phyloP scores from a whole-genome alignment of 2,888 invertebrate genomes.

The Drosophila recens region DNA sequence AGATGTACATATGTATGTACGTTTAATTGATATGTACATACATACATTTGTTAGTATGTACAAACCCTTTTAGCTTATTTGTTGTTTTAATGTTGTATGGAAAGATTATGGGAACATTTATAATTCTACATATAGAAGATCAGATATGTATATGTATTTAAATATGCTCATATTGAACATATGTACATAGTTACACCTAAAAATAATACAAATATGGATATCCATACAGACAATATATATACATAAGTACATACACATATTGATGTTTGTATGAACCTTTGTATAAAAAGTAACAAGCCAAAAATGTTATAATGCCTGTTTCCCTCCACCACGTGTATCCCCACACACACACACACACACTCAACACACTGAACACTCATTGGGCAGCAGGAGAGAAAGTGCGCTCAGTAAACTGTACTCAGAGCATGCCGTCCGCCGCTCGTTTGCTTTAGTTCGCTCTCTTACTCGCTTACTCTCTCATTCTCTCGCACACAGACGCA shows the following conservation, averaged over 20 bases:
- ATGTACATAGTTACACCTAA: slow-evolving; percentile 1
- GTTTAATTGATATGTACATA: slow-evolving; percentile 6
- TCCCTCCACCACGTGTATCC: slow-evolving; percentile 78
- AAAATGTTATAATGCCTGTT: slow-evolving; percentile 66
- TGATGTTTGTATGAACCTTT: slow-evolving; percentile 20
- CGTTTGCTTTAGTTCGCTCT: slow-evolving; percentile 26
- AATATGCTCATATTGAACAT: neutral
- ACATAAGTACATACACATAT: slow-evolving; percentile 6
- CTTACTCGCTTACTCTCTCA: slow-evolving; percentile 31
- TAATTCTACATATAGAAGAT: neutral
- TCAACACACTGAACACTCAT: slow-evolving; percentile 32
- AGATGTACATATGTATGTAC: neutral
- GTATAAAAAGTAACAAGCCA: slow-evolving; percentile 58
- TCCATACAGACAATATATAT: slow-evolving; percentile 18
- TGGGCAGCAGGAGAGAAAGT: slow-evolving; percentile 50
- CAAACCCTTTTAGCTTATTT: slow-evolving; percentile 16
- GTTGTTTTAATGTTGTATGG: slow-evolving; percentile 8
- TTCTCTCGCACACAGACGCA: slow-evolving; percentile 34
- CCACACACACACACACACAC: slow-evolving; percentile 37
- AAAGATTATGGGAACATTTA: slow-evolving; percentile 6
- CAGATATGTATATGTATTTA: neutral
- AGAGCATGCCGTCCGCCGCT: slow-evolving; percentile 42
- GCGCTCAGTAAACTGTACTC: slow-evolving; percentile 70
- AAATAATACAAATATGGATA: slow-evolving; percentile 2
- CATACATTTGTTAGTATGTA: slow-evolving; percentile 26